A percentile compares a stretch with the other conserved stretches of the same genome.
Evolutionary conservation across 1,140 invertebrate genomes (phyloP).

Genomic region (Cydia pomonella): DNA sequence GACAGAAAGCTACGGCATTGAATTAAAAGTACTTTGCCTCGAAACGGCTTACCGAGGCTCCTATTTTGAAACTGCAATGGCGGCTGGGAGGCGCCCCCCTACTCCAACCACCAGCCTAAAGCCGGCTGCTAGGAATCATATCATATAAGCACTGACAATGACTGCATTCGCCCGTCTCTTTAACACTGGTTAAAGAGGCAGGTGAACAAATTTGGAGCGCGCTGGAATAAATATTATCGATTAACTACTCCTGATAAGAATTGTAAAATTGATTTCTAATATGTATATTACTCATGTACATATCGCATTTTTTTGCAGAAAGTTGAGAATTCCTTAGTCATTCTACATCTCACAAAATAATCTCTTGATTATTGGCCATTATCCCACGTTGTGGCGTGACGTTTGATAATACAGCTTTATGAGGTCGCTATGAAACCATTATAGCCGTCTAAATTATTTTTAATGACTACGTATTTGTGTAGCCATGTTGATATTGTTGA

Average conservation of each 20-base stretch:
- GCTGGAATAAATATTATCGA: background rate
- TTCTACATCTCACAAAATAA: slow-evolving; percentile 12
- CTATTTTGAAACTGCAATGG: slow-evolving; percentile 25
- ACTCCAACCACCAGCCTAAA: slow-evolving; percentile 1
- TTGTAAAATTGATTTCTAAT: too few species aligned
- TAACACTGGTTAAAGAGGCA: slow-evolving; percentile 1
- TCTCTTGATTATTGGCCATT: slow-evolving; percentile 20
- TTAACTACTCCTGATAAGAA: background rate
- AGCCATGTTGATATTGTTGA: background rate
- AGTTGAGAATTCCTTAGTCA: background rate
- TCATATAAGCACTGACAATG: background rate
- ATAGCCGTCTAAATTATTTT: slow-evolving; percentile 21
- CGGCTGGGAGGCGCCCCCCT: slow-evolving; percentile 23
- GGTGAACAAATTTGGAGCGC: background rate
- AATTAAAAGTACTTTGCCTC: slow-evolving; percentile 30
- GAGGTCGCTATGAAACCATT: slow-evolving; percentile 6
- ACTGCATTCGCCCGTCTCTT: too few species aligned
- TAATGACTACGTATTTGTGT: slow-evolving; percentile 13
- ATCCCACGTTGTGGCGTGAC: slow-evolving; percentile 29
- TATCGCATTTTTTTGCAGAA: background rate
- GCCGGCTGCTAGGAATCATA: background rate
- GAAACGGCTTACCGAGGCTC: slow-evolving; percentile 18
- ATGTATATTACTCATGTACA: too few species aligned
- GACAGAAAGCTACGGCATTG: background rate
- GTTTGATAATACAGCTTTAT: slow-evolving; percentile 23